These are phyloP conservation scores for Leptopterna dolabrata DNA, from an alignment of 2,888 invertebrate genomes.

Conservation along the genomic window DNA sequence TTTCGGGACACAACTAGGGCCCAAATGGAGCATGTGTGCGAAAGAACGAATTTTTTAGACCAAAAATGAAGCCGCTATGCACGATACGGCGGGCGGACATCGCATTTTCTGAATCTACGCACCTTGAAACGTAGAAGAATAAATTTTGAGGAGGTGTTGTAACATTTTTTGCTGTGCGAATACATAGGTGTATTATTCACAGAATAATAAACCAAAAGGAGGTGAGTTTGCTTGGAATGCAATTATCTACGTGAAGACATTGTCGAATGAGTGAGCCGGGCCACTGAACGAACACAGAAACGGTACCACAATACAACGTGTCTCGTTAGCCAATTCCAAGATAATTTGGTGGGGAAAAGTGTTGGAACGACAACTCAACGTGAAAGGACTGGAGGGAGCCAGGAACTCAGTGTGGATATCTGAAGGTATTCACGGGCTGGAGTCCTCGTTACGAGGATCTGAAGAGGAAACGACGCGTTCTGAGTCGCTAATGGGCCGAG, in stretches of 20 bases:
- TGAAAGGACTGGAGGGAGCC: background rate
- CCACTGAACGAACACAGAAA: background rate
- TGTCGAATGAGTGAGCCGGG: background rate
- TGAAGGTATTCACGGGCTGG: constrained; percentile 10
- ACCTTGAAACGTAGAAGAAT: no score
- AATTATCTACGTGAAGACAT: background rate
- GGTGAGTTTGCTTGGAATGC: background rate
- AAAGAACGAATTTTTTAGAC: no score
- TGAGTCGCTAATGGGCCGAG: constrained; percentile 17
- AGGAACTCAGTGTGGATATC: background rate
- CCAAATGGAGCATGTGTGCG: no score
- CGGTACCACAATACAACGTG: background rate
- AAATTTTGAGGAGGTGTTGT: no score
- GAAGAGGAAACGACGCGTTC: constrained; percentile 25
- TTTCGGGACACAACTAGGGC: no score
- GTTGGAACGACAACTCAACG: background rate
- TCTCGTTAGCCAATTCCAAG: background rate
- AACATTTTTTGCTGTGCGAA: no score
- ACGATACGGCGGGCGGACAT: no score
- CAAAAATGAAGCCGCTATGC: no score
- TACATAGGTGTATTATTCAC: no score
- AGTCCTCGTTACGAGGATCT: background rate
- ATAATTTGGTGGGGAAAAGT: background rate
- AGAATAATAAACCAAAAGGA: no score
- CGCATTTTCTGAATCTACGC: no score